These are phyloP conservation scores for Planiliza haematocheilus DNA, from an alignment of 2,113 vertebrate species.

Conservation along the genomic window DNA sequence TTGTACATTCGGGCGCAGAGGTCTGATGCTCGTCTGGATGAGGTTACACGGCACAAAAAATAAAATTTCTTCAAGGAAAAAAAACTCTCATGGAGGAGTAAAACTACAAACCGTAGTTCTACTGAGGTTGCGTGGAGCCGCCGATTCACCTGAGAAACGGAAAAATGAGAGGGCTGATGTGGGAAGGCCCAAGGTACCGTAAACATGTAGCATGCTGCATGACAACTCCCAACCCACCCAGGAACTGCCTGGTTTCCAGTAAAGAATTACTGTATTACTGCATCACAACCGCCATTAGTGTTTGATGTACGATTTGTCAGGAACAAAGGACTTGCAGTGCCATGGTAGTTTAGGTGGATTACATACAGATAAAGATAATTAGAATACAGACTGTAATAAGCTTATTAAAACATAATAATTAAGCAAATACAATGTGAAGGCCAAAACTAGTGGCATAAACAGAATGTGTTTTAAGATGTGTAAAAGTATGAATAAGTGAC, in stretches of 20 bases:
- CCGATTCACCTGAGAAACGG: constrained; percentile 58
- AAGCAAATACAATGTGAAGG: not conserved
- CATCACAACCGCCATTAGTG: constrained; percentile 7
- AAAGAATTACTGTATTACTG: constrained; percentile 47
- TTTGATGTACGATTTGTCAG: constrained; percentile 41
- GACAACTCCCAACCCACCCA: constrained; percentile 47
- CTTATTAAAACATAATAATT: not conserved
- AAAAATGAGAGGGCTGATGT: constrained; percentile 58
- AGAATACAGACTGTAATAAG: not conserved
- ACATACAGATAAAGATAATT: rapidly evolving
- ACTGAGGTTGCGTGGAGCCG: constrained; percentile 28
- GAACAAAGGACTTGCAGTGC: constrained; percentile 16
- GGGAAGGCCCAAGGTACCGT: constrained; percentile 51
- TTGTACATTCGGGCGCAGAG: constrained; percentile 26
- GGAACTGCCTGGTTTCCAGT: constrained; percentile 55
- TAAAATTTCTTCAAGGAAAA: rapidly evolving
- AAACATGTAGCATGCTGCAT: constrained; percentile 45
- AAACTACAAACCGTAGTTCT: constrained; percentile 2
- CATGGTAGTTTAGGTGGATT: not conserved
- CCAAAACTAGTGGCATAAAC: not conserved
- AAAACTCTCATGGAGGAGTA: not conserved
- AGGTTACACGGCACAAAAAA: constrained; percentile 52
- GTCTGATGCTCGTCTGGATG: constrained; percentile 29
- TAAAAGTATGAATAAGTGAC: no score
- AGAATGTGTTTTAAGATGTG: no score